A percentile compares a stretch with the other conserved stretches of the same genome.
Evolutionary conservation across 1,140 invertebrate genomes (phyloP).

Genomic region (Heterodera carotae): DNA sequence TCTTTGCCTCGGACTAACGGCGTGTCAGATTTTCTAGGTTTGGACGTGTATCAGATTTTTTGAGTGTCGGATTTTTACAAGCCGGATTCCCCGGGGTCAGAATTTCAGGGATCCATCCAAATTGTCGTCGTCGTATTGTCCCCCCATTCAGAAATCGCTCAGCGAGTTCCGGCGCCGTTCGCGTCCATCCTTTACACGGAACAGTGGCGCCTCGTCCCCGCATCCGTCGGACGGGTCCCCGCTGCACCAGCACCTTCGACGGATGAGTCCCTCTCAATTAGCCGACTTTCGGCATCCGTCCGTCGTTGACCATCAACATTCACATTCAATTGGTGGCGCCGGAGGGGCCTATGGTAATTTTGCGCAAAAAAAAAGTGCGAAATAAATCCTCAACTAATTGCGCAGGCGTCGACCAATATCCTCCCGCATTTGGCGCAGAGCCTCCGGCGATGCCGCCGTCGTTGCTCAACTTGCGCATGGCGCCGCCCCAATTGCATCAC

Average conservation of each 20-base stretch:
- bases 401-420: not conserved
- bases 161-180: slow-evolving; percentile 17
- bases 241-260: slow-evolving; percentile 20
- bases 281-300: slow-evolving; percentile 19
- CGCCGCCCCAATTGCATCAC: not conserved
- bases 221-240: slow-evolving; percentile 3
- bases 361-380: not conserved
- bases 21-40: too few relatives aligned
- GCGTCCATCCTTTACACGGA: not conserved
- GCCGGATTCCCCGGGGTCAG: not conserved
- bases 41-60: too few relatives aligned
- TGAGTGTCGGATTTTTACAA: not conserved
- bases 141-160: slow-evolving; percentile 7
- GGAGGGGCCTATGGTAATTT: not conserved
- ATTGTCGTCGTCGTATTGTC: too few relatives aligned
- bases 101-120: too few relatives aligned
- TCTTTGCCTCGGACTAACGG: too few relatives aligned
- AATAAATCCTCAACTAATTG: not conserved
- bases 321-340: not conserved
- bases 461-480: slow-evolving; percentile 21
- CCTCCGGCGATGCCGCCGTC: slow-evolving; percentile 17
- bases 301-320: not conserved
- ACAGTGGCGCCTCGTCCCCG: slow-evolving; percentile 12
- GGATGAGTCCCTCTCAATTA: slow-evolving; percentile 3
- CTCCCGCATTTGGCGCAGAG: not conserved